Evolutionary conservation across 2,888 invertebrate genomes (phyloP), one percentile per base, ranked within the genome.

Genomic region (Alentia gelatinosa): DNA sequence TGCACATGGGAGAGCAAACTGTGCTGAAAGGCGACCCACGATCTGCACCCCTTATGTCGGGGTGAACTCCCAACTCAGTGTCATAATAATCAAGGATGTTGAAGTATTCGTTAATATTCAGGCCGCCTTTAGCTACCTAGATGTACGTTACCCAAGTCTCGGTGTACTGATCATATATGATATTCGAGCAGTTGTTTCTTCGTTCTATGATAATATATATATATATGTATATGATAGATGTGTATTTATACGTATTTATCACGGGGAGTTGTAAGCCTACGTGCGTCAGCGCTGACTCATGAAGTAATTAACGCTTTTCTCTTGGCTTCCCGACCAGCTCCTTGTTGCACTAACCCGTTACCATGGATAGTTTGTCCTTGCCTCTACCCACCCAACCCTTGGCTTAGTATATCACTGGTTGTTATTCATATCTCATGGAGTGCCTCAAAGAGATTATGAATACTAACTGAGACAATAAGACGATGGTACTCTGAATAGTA

Each of bases 391-490:
- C 42, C 86, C 86, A 86, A 33, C 86, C 86, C 86, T 86, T 42
- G 47, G 50, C 86, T 86, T 86, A 37, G 39, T 23, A n/a, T 47
- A 86, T 19, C 86, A 86, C 47, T 42, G 47, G 86, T 86, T 86
- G 79, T 79, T 86, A 42, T 86, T 86, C 86, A 86, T 86, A 86
- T 86, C 86, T 86, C 86, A 86, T 47, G 47, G 86, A 47, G 86
- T 86, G 86, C 86, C 86, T 86, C 26, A 86, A 86, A 19, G 86
- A 86, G 86, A 86, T 86, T 86, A 86, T 86, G 86, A 86, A 86
- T 86, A 86, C 33, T 50, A 30, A 47, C 79, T 37, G 23, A 35
- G 5, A 39, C 26, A 79, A n/a, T 15, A 63, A 15, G n/a, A 63
- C 63, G n/a, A 63, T 63, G 63, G 26, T 9, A 79, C 79, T 12